Conservation (phyloP, 2,888 invertebrate species). For the Scaptomyza tumidula region DNA sequence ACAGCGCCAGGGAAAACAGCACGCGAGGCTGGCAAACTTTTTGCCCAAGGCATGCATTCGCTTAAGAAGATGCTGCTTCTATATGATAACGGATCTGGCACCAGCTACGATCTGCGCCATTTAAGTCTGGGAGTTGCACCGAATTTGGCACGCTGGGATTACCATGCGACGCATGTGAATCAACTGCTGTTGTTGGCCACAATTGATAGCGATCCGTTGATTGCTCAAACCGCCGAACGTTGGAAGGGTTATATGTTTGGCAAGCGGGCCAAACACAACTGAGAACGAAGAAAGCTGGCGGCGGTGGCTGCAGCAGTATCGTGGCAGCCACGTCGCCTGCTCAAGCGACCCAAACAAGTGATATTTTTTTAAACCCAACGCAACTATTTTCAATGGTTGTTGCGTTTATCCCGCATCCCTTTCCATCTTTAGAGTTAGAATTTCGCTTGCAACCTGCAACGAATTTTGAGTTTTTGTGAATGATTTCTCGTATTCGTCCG, state of each 20-base stretch:
- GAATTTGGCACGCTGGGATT: constrained; percentile 99
- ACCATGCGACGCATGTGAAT: constrained; percentile 99
- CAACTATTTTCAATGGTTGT: constrained; percentile 73
- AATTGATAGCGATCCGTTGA: constrained; percentile 92
- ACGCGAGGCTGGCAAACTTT: constrained; percentile 90
- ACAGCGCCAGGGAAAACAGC: constrained; percentile 90
- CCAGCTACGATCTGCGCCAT: constrained; percentile 98
- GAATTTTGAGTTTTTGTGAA: constrained; percentile 35
- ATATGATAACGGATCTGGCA: constrained; percentile 97
- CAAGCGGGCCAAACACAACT: constrained; percentile 97
- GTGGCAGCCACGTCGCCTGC: constrained; percentile 47
- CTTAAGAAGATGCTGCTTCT: constrained; percentile 94
- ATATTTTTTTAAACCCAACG: constrained; percentile 64
- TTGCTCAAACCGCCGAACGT: constrained; percentile 93
- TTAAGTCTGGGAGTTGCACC: constrained; percentile 94
- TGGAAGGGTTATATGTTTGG: constrained; percentile 99
- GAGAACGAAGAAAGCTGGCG: constrained; percentile 80
- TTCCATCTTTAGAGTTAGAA: constrained; percentile 24
- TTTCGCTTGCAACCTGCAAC: constrained; percentile 22
- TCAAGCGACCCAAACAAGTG: constrained; percentile 57
- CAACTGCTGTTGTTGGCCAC: constrained; percentile 95
- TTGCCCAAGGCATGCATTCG: constrained; percentile 93
- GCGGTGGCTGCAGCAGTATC: constrained; percentile 51
- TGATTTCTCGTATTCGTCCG: constrained; percentile 38
- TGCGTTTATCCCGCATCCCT: constrained; percentile 43